Conservation (phyloP, 2,797 vertebrate genomes). For the Paratrypauchen microcephalus region DNA sequence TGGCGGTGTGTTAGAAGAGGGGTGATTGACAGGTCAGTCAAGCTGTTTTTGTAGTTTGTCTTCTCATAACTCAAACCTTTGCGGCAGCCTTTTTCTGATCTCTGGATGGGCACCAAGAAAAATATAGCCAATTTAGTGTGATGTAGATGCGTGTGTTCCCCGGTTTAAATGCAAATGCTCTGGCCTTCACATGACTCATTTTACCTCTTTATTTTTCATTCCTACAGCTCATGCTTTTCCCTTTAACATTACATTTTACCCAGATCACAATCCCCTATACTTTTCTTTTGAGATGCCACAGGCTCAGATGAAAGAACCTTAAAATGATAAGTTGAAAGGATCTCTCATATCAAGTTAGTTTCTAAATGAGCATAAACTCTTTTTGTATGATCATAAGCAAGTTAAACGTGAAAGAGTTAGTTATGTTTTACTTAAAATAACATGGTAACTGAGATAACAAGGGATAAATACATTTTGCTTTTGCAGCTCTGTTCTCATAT, state of each 20-base stretch:
- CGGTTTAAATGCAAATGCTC: slow-evolving; percentile 64
- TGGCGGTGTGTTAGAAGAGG: slow-evolving; percentile 24
- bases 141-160: slow-evolving; percentile 34
- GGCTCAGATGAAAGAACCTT: slow-evolving; percentile 32
- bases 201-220: slow-evolving; percentile 25
- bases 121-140: slow-evolving; percentile 60
- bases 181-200: slow-evolving; percentile 14
- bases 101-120: slow-evolving; percentile 64
- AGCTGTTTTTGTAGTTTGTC: slow-evolving; percentile 64
- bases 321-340: slow-evolving; percentile 36
- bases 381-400: slow-evolving; percentile 32
- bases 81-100: slow-evolving; percentile 58
- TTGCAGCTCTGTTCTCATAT: background rate
- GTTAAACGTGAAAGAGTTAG: background rate
- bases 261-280: slow-evolving; percentile 17
- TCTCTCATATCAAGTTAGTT: slow-evolving; percentile 49
- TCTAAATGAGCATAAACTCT: background rate
- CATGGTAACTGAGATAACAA: background rate
- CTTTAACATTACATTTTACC: slow-evolving; percentile 21
- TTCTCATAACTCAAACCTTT: slow-evolving; percentile 58
- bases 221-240: slow-evolving; percentile 20
- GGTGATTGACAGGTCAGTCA: slow-evolving; percentile 47
- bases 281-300: slow-evolving; percentile 19
- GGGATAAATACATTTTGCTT: background rate
- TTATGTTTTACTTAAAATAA: background rate